Conservation (phyloP, 1,140 invertebrate species). For the Ruditapes philippinarum region DNA sequence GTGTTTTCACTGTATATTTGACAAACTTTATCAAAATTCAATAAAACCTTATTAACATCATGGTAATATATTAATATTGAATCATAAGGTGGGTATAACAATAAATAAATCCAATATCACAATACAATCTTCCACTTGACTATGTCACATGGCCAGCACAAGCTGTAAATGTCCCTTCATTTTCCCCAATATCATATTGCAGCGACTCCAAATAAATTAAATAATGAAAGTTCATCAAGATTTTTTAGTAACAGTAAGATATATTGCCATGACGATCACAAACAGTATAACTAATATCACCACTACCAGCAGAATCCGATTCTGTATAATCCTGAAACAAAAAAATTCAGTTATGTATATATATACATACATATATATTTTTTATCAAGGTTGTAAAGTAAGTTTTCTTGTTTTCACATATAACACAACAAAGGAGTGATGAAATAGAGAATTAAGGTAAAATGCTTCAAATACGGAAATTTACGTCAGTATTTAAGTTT, state of each 20-base stretch:
- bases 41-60: no score
- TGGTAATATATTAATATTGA: no score
- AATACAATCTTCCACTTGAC: background rate
- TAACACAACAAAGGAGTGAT: no score
- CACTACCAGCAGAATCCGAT: constrained; percentile 82
- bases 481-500: no score
- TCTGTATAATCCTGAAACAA: constrained; percentile 85
- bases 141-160: background rate
- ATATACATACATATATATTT: no score
- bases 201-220: background rate
- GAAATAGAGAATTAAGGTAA: no score
- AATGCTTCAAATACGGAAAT: no score
- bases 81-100: background rate
- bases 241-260: constrained; percentile 81
- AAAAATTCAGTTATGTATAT: background rate
- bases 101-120: background rate
- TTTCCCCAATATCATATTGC: constrained; percentile 13
- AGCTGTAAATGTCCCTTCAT: background rate
- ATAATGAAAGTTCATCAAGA: constrained; percentile 57
- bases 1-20: no score
- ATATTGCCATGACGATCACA: constrained; percentile 82
- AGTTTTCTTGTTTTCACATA: no score
- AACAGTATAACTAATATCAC: constrained; percentile 82
- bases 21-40: no score
- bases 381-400: no score